These are phyloP conservation scores for Drosophila lacicola DNA, from an alignment of 2,888 invertebrate genomes.

Conservation along the genomic window DNA sequence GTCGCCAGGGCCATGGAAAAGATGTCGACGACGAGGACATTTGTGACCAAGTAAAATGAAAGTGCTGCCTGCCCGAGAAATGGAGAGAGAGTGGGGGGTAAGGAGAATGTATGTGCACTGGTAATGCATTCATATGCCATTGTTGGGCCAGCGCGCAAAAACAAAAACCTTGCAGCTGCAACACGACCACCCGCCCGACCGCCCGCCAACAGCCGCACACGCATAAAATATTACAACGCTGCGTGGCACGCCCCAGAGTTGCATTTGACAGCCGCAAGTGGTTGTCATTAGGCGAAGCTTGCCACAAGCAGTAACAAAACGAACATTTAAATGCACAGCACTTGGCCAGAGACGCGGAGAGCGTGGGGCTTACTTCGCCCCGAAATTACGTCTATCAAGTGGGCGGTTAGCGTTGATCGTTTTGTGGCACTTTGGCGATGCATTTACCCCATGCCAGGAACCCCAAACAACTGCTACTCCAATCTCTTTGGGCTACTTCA, in stretches of 20 bases:
- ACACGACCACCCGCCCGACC: not conserved
- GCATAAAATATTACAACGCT: constrained; percentile 76
- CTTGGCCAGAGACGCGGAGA: constrained; percentile 28
- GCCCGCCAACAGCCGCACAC: constrained; percentile 29
- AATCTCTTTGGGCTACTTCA: constrained; percentile 42
- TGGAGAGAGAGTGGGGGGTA: not conserved
- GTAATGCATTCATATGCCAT: constrained; percentile 76
- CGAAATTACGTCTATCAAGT: constrained; percentile 77
- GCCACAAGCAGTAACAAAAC: constrained; percentile 62
- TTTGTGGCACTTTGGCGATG: constrained; percentile 70
- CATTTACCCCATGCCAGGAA: constrained; percentile 20
- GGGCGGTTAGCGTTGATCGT: constrained; percentile 73
- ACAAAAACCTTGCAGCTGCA: constrained; percentile 32
- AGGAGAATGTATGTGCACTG: constrained; percentile 24
- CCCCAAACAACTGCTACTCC: not conserved
- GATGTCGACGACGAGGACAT: constrained; percentile 38
- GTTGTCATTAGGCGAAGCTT: constrained; percentile 73
- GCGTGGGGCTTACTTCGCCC: constrained; percentile 13
- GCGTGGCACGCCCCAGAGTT: constrained; percentile 66
- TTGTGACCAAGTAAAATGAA: constrained; percentile 62
- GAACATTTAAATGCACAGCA: constrained; percentile 76
- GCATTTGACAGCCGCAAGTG: constrained; percentile 81
- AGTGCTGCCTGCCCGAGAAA: constrained; percentile 29
- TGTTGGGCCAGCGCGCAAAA: constrained; percentile 54
- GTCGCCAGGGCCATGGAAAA: constrained; percentile 24